Evolutionary conservation across 2,113 vertebrate genomes (phyloP).

Genomic region (Mionectes macconnelli): DNA sequence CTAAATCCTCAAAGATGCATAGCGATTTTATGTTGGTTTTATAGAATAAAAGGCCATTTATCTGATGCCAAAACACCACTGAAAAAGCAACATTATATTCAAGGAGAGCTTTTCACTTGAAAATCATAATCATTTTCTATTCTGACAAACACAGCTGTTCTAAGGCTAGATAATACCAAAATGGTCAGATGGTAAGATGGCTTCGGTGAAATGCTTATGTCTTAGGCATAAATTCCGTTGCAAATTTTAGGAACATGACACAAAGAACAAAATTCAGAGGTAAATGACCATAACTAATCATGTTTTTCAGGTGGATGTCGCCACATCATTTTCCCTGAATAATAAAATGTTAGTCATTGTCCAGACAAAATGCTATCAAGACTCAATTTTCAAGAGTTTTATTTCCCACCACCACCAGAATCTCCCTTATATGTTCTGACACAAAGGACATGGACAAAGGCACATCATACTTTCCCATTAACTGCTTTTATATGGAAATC

Average conservation of each 20-base stretch:
- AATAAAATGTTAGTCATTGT: conserved; percentile 4
- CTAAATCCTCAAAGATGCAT: neutral
- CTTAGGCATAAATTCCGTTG: conserved; percentile 37
- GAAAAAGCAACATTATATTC: conserved; percentile 13
- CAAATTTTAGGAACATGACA: conserved; percentile 24
- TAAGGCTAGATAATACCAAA: conserved; percentile 4
- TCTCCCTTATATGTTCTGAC: conserved; percentile 24
- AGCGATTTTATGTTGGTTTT: neutral
- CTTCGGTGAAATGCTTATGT: conserved; percentile 2
- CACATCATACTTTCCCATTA: conserved; percentile 57
- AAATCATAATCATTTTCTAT: conserved; percentile 39
- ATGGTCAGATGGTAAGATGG: neutral
- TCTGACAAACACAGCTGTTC: conserved; percentile 35
- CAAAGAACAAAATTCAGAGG: conserved; percentile 33
- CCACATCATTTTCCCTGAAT: conserved; percentile 33
- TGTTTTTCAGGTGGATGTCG: conserved; percentile 48
- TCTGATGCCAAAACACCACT: conserved; percentile 31
- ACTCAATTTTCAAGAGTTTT: conserved; percentile 11
- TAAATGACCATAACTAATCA: conserved; percentile 57
- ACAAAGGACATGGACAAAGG: conserved; percentile 63
- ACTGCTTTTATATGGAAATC: conserved; percentile 26
- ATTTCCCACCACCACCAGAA: conserved; percentile 23
- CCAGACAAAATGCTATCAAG: conserved; percentile 16
- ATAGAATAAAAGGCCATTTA: conserved; percentile 8
- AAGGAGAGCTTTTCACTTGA: conserved; percentile 22